Percentiles rank a stretch among this genome's conserved stretches.
phyloP scores from a whole-genome alignment of 2,797 vertebrate species.

The Pristis pectinata region DNA sequence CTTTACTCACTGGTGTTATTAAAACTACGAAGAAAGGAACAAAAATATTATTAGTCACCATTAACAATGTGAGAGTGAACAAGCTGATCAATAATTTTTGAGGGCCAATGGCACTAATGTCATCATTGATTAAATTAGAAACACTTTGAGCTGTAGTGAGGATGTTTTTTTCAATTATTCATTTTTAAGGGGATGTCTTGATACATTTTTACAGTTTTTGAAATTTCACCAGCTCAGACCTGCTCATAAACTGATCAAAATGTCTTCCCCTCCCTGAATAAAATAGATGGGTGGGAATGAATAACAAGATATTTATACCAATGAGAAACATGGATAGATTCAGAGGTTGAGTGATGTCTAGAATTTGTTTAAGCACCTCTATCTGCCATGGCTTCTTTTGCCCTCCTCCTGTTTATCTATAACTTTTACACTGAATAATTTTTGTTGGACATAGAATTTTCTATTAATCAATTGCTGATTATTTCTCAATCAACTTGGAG shows the following conservation, averaged over 20 bases:
- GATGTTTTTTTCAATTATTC: conserved; percentile 11
- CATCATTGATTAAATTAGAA: conserved; percentile 33
- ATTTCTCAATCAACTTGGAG: conserved; percentile 11
- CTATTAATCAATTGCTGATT: conserved; percentile 8
- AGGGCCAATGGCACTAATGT: conserved; percentile 3
- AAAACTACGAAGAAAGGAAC: conserved; percentile 5
- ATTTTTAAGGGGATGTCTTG: conserved; percentile 19
- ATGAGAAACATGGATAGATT: background rate
- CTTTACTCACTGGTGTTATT: conserved; percentile 24
- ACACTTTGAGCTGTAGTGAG: conserved; percentile 1
- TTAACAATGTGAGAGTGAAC: conserved; percentile 20
- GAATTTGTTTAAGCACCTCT: background rate
- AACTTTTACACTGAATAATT: background rate
- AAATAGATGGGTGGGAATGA: background rate
- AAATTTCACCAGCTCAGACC: conserved; percentile 9
- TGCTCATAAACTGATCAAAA: conserved; percentile 21
- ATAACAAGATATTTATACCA: background rate
- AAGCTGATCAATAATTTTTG: conserved; percentile 31
- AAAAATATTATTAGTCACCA: conserved; percentile 2
- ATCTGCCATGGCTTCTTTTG: background rate
- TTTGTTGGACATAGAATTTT: background rate
- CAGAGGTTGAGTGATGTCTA: background rate
- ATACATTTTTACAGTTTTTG: background rate
- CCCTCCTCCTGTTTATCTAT: background rate
- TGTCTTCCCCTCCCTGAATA: background rate